These are phyloP conservation scores for Etheostoma spectabile DNA, from an alignment of 2,113 vertebrate genomes.

Conservation along the genomic window DNA sequence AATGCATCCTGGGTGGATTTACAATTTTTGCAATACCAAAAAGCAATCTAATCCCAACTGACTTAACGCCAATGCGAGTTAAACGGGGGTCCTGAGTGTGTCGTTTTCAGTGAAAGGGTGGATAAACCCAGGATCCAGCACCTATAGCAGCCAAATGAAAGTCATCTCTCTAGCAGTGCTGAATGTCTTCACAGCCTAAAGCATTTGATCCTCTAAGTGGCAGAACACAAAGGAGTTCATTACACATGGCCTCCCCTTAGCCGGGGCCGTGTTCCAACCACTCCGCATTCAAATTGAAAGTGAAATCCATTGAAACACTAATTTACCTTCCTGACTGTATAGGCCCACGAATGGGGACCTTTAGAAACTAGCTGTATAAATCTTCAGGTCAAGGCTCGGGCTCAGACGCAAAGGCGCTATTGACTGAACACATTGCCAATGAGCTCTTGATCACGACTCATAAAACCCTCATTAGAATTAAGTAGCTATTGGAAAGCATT, in stretches of 20 bases:
- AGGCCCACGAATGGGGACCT: slow-evolving; percentile 61
- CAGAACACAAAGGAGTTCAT: slow-evolving; percentile 71
- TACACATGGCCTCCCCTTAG: slow-evolving; percentile 58
- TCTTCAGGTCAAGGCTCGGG: slow-evolving; percentile 65
- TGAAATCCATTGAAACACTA: slow-evolving; percentile 76
- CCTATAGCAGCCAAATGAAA: slow-evolving; percentile 29
- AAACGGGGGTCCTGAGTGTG: neutral
- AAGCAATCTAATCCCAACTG: neutral
- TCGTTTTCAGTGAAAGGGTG: slow-evolving; percentile 1
- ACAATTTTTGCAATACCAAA: neutral
- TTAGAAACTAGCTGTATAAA: slow-evolving; percentile 79
- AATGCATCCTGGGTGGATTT: neutral
- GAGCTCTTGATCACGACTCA: slow-evolving; percentile 75
- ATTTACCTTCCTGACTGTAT: slow-evolving; percentile 69
- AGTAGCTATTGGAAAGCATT: slow-evolving; percentile 50
- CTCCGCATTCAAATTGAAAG: slow-evolving; percentile 75
- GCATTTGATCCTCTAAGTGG: slow-evolving; percentile 66
- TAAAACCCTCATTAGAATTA: slow-evolving; percentile 77
- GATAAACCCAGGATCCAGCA: slow-evolving; percentile 31
- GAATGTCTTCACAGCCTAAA: slow-evolving; percentile 59
- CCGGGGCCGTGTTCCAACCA: slow-evolving; percentile 54
- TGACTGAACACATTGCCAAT: slow-evolving; percentile 60
- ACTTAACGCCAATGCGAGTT: neutral
- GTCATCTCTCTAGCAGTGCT: slow-evolving; percentile 31
- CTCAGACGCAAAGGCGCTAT: slow-evolving; percentile 49